Evolutionary conservation across 2,113 vertebrate species (phyloP), one percentile per base, ranked within the genome.

Genomic region (Cryptomyrus ogoouensis): DNA sequence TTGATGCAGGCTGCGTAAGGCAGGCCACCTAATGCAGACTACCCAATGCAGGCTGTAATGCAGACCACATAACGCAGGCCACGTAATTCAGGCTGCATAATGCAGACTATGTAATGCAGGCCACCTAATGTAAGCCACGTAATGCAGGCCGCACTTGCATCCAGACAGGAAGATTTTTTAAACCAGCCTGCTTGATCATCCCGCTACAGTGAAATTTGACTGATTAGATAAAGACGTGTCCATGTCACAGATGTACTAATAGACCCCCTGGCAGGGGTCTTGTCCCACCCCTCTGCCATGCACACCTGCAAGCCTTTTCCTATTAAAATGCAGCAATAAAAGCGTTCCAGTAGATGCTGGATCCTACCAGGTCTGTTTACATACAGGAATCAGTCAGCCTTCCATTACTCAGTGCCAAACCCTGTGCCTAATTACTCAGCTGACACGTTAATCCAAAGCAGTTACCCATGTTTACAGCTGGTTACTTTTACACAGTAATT

Each of bases 161-260:
- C 90, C 92, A 93, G 91, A 2, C 10, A 93, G 92, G 89, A 90
- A 94, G 94, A 93, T 93, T 92, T 93, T 92, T 95, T 66, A 56
- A 87, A 35, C 91, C 93, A 93, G 94, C 92, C 95, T 94, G 91
- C 92, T 94, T 92, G 92, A 91, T 92, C 94, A 95, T 94, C 92
- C 94, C 94, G 94, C 93, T 92, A 44, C 24, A 46, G 52, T 10
- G 58, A 90, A 90, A 92, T 94, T 93, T 96, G 95, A 96, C 95
- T 95, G 95, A 91, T 94, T 94, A 96, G 94, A 96, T 96, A 96
- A 95, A 95, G 95, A 94, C 95, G 93, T 94, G 94, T 95, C 94
- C 93, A 91, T 91, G 94, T 94, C 93, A 94, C 96, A 95, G 95
- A 95, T 95, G 95, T 95, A 96, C 95, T 96, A 93, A 96, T 95